A percentile compares a stretch with the other conserved stretches of the same genome.
phyloP scores from a whole-genome alignment of 2,113 vertebrate genomes.

The Sialia sialis region DNA sequence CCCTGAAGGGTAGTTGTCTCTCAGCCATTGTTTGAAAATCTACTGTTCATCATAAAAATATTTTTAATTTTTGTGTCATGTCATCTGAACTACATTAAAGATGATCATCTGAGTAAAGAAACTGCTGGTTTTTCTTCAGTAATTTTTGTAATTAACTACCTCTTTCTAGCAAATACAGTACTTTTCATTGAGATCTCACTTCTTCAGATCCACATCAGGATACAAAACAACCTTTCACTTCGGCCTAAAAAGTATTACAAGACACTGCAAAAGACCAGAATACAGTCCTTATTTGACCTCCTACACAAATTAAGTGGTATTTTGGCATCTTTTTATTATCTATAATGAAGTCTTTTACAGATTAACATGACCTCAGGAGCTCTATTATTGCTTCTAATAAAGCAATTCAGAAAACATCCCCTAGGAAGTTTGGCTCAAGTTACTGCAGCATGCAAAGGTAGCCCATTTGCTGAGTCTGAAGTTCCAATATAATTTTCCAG shows the following conservation, averaged over 20 bases:
- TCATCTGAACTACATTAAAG: not conserved
- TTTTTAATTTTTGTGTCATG: not conserved
- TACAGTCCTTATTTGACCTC: not conserved
- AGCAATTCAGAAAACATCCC: constrained; percentile 1
- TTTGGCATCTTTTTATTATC: not conserved
- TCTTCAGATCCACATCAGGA: not conserved
- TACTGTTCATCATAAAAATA: constrained; percentile 22
- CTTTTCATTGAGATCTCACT: not conserved
- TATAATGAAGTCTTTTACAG: not conserved
- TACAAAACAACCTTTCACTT: not conserved
- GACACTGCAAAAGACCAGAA: not conserved
- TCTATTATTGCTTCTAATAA: constrained; percentile 19
- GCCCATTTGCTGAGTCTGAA: constrained; percentile 68
- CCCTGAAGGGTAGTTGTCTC: not conserved
- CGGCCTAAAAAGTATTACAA: not conserved
- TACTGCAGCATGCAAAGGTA: constrained; percentile 45
- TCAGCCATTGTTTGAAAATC: not conserved
- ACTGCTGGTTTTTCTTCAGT: not conserved
- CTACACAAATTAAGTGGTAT: not conserved
- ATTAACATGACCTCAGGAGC: constrained; percentile 47
- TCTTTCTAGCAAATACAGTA: not conserved
- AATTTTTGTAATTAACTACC: not conserved
- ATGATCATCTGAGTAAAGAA: not conserved
- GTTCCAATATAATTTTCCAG: constrained; percentile 44
- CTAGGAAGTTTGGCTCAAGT: constrained; percentile 53